These are phyloP conservation scores for Fratercula arctica DNA, from an alignment of 2,797 vertebrate species.

Conservation along the genomic window DNA sequence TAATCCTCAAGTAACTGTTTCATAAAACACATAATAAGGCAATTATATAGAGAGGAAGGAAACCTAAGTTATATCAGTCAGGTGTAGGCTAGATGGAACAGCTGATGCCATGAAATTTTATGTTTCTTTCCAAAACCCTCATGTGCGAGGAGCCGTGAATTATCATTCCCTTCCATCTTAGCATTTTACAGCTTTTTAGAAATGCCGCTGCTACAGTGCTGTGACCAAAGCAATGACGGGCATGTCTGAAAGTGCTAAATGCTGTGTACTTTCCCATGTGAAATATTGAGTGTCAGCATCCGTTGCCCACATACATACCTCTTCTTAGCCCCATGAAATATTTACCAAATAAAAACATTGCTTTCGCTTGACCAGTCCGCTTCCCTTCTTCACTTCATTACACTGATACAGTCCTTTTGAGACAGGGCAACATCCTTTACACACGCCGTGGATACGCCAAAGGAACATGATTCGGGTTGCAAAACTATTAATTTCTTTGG, in stretches of 20 bases:
- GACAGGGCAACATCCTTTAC: not conserved
- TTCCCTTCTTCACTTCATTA: not conserved
- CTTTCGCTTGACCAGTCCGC: not conserved
- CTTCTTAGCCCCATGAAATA: not conserved
- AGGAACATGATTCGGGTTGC: not conserved
- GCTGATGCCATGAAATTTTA: not conserved
- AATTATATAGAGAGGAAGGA: not conserved
- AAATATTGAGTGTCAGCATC: not conserved
- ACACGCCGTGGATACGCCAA: accelerated
- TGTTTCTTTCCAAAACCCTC: not conserved
- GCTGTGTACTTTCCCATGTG: not conserved
- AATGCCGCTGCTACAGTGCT: not conserved
- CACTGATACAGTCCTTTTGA: not conserved
- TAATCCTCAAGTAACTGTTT: not conserved
- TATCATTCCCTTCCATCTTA: not conserved
- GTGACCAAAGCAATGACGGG: not conserved
- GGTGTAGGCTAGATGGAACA: not conserved
- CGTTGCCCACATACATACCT: not conserved
- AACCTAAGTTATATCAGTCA: not conserved
- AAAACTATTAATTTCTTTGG: not conserved
- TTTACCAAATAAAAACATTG: not conserved
- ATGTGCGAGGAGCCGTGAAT: not conserved
- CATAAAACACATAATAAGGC: not conserved
- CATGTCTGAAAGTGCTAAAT: not conserved
- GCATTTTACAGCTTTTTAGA: not conserved